phyloP scores from a whole-genome alignment of 2,888 invertebrate genomes.

The Endotricha flammealis region DNA sequence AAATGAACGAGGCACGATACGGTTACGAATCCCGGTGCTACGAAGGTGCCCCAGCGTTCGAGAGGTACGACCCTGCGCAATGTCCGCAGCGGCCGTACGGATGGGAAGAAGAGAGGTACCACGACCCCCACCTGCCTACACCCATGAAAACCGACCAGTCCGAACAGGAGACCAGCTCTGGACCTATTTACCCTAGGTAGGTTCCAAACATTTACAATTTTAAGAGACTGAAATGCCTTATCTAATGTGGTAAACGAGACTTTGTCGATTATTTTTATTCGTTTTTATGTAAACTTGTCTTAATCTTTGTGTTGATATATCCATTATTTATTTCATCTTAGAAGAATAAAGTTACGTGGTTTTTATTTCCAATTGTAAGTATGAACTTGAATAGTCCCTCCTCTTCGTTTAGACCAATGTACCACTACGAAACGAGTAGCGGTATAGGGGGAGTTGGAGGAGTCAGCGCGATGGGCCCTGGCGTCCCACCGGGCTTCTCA shows the following conservation, averaged over 20 bases:
- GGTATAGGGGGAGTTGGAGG: conserved; percentile 78
- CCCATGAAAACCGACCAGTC: conserved; percentile 84
- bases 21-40: conserved; percentile 73
- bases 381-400: neutral
- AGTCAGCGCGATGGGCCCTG: conserved; percentile 81
- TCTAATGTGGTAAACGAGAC: conserved; percentile 71
- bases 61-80: conserved; percentile 72
- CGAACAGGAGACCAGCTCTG: conserved; percentile 81
- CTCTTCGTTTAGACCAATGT: conserved; percentile 82
- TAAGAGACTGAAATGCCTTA: conserved; percentile 28
- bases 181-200: conserved; percentile 86
- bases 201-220: conserved; percentile 24
- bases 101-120: conserved; percentile 79
- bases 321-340: neutral
- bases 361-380: neutral
- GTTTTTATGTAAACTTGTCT: no score
- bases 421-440: conserved; percentile 84
- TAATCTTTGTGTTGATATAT: no score
- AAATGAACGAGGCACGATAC: conserved; percentile 80
- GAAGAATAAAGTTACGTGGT: neutral
- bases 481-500: conserved; percentile 86
- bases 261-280: conserved; percentile 5
- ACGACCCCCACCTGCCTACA: conserved; percentile 77
- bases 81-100: conserved; percentile 72
- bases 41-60: conserved; percentile 72